Percentiles rank a stretch among this genome's conserved stretches.
Evolutionary conservation across 1,140 invertebrate genomes (phyloP).

Genomic region (Anadara kagoshimensis): DNA sequence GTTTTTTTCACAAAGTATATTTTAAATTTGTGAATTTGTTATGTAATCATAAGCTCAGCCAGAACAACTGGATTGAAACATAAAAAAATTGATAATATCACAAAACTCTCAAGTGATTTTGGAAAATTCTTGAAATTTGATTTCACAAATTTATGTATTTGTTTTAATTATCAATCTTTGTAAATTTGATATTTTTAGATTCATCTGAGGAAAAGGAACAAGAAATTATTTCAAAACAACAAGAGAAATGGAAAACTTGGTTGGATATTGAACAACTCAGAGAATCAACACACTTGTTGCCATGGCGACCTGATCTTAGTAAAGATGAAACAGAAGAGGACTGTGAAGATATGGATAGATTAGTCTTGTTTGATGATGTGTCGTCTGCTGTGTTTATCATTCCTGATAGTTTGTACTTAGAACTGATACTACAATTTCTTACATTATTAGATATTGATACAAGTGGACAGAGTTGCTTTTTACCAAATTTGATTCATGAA

Average conservation of each 20-base stretch:
- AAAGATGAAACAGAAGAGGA: slow-evolving; percentile 71
- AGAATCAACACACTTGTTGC: slow-evolving; percentile 73
- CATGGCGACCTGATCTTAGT: slow-evolving; percentile 70
- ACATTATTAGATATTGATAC: slow-evolving; percentile 66
- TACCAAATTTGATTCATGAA: too few species aligned
- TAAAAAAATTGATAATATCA: too few species aligned
- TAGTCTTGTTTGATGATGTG: slow-evolving; percentile 75
- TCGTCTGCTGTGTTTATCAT: slow-evolving; percentile 67
- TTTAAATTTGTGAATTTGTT: too few species aligned
- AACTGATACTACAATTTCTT: slow-evolving; percentile 68
- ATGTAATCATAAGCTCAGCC: too few species aligned
- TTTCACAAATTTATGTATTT: too few species aligned
- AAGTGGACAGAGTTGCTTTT: background rate
- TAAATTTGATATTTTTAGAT: slow-evolving; percentile 38
- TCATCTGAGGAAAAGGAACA: slow-evolving; percentile 61
- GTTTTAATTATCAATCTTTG: too few species aligned
- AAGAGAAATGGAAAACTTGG: slow-evolving; percentile 68
- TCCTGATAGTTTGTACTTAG: slow-evolving; percentile 56
- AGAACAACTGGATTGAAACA: too few species aligned
- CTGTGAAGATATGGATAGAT: slow-evolving; percentile 75
- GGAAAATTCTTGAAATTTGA: too few species aligned
- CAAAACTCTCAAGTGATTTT: too few species aligned
- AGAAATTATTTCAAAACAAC: slow-evolving; percentile 50
- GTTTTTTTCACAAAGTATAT: too few species aligned
- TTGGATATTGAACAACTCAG: slow-evolving; percentile 72